Evolutionary conservation across 1,140 invertebrate species (phyloP), one percentile per base, ranked within the genome.

Genomic region (Papilio xuthus): DNA sequence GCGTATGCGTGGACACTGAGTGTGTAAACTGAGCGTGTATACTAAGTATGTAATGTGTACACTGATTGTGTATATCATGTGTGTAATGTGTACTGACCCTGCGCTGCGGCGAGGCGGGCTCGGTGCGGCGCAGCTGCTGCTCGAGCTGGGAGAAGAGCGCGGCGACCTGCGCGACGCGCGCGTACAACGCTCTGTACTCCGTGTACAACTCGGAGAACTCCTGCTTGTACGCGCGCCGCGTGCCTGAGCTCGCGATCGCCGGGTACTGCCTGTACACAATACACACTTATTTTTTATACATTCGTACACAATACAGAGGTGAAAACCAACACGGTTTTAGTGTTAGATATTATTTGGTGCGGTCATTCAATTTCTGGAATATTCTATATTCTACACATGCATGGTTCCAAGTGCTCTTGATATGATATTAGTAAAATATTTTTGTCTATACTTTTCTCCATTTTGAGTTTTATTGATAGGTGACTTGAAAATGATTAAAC

Each of bases 141-240:
- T 97, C 96, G 41, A 98, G 94, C 75, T 96, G 94, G 78, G 95
- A 95, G 94, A 99, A 99, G 75, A 96, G 95, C 82, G 95, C 95
- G 20, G 97, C 95, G 18, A 98, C 97, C 83, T 95, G 95, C 80
- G 97, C 96, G 9, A 98, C 96, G 80, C 96, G 94, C 69, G 95
- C 92, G 94, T 98, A 96, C 80, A 98, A 93, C 83, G 95, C 91
- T 84, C 95, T 93, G 93, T 99, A 99, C 93, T 98, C 97, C 73
- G 95, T 95, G 92, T 98, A 98, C 87, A 98, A 96, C 78, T 95
- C 94, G 88, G 97, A 97, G 90, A 99, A 99, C 90, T 98, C 98
- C 81, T 96, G 95, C 94, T 98, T 98, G 94, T 99, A 99, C 84
- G 95, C 95, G 80, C 96, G 95, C 84, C 97, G 95, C 94, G 98